A percentile compares a stretch with the other conserved stretches of the same genome.
Conservation (phyloP, 2,797 vertebrate genomes). For the Pitangus sulphuratus region DNA sequence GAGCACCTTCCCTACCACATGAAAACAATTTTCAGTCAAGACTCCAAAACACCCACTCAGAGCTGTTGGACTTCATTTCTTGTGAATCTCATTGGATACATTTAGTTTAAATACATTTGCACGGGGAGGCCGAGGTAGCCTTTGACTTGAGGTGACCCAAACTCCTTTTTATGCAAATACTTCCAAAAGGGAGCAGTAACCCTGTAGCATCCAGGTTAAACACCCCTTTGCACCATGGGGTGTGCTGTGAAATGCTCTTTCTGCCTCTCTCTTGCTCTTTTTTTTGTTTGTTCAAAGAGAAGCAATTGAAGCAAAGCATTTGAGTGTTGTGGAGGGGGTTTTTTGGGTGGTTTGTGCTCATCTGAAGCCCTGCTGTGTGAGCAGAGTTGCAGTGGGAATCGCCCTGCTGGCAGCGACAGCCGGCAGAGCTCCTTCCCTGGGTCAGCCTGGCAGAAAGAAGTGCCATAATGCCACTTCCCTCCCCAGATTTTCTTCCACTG, state of each 20-base stretch:
- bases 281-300: background rate
- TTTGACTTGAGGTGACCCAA: background rate
- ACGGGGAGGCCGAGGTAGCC: background rate
- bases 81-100: background rate
- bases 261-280: background rate
- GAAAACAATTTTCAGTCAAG: slow-evolving; percentile 43
- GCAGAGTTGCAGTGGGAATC: background rate
- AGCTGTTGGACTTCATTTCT: background rate
- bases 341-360: background rate
- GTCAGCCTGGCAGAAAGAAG: slow-evolving; percentile 58
- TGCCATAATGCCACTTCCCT: background rate
- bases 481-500: background rate
- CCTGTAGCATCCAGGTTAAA: slow-evolving; percentile 12
- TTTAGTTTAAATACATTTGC: slow-evolving; percentile 35
- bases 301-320: background rate
- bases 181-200: background rate
- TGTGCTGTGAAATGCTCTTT: background rate
- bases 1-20: slow-evolving; percentile 30
- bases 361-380: background rate
- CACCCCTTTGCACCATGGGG: background rate
- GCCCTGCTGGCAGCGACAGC: slow-evolving; percentile 41
- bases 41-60: background rate
- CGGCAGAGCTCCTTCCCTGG: background rate
- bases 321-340: background rate
- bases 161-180: background rate